These are phyloP conservation scores for Spodoptera litura DNA, from an alignment of 1,140 invertebrate species.

Conservation along the genomic window DNA sequence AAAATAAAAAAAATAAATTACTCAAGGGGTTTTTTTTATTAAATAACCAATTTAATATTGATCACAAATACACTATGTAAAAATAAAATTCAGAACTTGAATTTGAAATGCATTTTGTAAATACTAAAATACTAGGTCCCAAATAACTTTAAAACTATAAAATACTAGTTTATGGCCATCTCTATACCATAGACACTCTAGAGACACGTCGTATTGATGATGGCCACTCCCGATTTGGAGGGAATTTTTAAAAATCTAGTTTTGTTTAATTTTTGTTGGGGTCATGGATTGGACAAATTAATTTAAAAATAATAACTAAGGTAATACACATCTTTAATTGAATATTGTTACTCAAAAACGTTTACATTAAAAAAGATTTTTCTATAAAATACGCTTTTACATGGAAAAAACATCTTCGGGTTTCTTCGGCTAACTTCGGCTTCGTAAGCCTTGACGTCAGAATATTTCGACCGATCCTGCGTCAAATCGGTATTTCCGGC, in stretches of 20 bases:
- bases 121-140: not conserved
- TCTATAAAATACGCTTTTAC: slow-evolving; percentile 52
- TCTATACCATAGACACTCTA: slow-evolving; percentile 66
- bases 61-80: not conserved
- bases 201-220: slow-evolving; percentile 81
- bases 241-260: slow-evolving; percentile 67
- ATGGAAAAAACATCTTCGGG: slow-evolving; percentile 61
- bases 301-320: not conserved
- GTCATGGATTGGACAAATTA: not conserved
- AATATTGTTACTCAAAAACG: slow-evolving; percentile 21
- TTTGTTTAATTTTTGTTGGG: slow-evolving; percentile 2
- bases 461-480: slow-evolving; percentile 81
- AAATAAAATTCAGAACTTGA: not conserved
- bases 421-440: slow-evolving; percentile 74
- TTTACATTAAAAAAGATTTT: slow-evolving; percentile 19
- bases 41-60: no score
- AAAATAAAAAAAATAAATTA: no score
- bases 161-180: slow-evolving; percentile 58
- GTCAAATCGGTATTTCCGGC: slow-evolving; percentile 83
- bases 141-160: slow-evolving; percentile 28
- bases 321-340: not conserved
- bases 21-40: no score
- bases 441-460: slow-evolving; percentile 82
- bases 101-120: not conserved
- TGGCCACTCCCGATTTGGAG: slow-evolving; percentile 81